A percentile compares a stretch with the other conserved stretches of the same genome.
Conservation (phyloP, 2,888 invertebrate species). For the Limenitis arthemis region DNA sequence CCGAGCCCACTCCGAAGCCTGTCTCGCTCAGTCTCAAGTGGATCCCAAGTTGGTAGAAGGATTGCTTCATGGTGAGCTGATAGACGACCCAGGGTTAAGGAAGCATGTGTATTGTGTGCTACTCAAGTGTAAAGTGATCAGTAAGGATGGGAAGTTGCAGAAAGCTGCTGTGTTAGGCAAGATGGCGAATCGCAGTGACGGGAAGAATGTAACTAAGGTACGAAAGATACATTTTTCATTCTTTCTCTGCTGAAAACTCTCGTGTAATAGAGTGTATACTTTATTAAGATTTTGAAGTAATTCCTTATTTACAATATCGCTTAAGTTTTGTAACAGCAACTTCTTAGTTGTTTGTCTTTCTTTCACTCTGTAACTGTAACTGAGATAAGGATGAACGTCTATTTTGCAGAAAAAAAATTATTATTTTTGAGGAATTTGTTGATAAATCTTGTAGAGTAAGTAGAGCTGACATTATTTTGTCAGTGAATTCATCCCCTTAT, state of each 20-base stretch:
- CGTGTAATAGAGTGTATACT: too few relatives aligned
- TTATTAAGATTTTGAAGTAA: neutral
- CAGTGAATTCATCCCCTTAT: too few relatives aligned
- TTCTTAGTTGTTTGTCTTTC: too few relatives aligned
- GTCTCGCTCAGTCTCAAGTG: conserved; percentile 39
- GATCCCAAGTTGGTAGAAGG: conserved; percentile 35
- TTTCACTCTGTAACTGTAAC: too few relatives aligned
- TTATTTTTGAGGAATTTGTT: too few relatives aligned
- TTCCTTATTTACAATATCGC: neutral
- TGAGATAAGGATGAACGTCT: too few relatives aligned
- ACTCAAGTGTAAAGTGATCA: conserved; percentile 53
- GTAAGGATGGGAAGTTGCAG: conserved; percentile 60
- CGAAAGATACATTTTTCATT: neutral
- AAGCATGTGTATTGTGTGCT: conserved; percentile 59
- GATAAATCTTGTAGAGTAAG: too few relatives aligned
- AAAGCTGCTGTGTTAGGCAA: conserved; percentile 49
- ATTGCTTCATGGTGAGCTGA: conserved; percentile 39
- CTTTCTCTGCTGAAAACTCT: too few relatives aligned
- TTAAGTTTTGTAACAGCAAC: too few relatives aligned
- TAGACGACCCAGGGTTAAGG: conserved; percentile 35
- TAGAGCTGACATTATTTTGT: too few relatives aligned
- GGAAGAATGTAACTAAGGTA: conserved; percentile 50
- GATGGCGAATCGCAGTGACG: conserved; percentile 36
- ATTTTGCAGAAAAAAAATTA: too few relatives aligned
- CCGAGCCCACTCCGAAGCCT: conserved; percentile 55